phyloP scores from a whole-genome alignment of 2,113 vertebrate species.

The Petroica traversi region DNA sequence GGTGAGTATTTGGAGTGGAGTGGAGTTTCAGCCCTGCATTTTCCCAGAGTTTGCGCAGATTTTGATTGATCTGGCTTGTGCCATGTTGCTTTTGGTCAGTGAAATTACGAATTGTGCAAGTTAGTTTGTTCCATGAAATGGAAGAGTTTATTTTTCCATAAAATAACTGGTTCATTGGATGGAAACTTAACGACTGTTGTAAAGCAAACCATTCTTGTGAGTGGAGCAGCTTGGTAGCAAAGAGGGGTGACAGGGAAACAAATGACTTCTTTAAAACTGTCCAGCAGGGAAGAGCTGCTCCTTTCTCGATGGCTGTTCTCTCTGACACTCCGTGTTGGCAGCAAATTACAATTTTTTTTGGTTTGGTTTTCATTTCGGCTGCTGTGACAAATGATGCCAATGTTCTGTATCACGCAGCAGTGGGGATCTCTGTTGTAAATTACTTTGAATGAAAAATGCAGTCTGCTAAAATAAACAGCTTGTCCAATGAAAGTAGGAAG shows the following conservation, averaged over 20 bases:
- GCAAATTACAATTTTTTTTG: not conserved
- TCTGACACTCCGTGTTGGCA: not conserved
- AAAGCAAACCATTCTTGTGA: not conserved
- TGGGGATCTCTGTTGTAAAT: not conserved
- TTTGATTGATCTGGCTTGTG: not conserved
- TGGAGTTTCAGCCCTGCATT: not conserved
- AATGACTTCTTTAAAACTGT: not conserved
- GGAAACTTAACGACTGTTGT: not conserved
- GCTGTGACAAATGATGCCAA: not conserved
- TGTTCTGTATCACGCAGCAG: not conserved
- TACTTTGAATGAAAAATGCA: not conserved
- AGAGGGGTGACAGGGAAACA: not conserved
- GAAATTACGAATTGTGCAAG: not conserved
- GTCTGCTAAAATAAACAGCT: not conserved
- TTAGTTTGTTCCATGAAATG: not conserved
- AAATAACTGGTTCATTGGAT: not conserved
- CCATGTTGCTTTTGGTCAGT: not conserved
- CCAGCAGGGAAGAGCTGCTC: not conserved
- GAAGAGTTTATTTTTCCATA: not conserved
- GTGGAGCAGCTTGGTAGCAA: not conserved
- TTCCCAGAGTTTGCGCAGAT: not conserved
- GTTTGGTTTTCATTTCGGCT: not conserved
- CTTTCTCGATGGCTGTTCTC: not conserved
- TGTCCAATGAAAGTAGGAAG: too few relatives aligned
- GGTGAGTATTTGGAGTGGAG: not conserved